These are phyloP conservation scores for Meriones unguiculatus DNA, from an alignment of 2,113 vertebrate genomes.

Conservation along the genomic window DNA sequence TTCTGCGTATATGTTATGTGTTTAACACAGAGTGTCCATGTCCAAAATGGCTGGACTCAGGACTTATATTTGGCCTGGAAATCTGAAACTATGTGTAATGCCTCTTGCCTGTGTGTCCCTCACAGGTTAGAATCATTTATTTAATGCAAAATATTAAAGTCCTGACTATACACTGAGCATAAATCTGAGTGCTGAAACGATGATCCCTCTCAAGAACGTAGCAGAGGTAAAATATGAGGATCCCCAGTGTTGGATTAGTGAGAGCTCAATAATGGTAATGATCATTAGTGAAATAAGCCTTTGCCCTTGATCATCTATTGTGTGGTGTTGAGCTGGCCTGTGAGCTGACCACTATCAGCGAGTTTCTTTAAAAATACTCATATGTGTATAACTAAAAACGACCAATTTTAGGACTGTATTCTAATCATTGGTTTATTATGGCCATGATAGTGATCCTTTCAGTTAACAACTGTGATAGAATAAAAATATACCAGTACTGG, in stretches of 20 bases:
- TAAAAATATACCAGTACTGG: neutral
- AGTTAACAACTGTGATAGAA: neutral
- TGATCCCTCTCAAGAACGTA: neutral
- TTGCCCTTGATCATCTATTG: neutral
- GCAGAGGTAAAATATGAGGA: neutral
- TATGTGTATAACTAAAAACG: neutral
- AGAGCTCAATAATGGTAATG: neutral
- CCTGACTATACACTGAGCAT: neutral
- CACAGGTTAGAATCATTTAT: neutral
- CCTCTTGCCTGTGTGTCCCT: neutral
- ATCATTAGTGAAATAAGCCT: neutral
- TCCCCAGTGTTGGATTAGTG: neutral
- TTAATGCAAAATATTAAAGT: conserved; percentile 35
- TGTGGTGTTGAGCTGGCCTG: neutral
- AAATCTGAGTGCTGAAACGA: neutral
- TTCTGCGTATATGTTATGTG: neutral
- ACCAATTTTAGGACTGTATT: neutral
- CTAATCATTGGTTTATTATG: neutral
- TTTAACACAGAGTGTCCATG: neutral
- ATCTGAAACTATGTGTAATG: neutral
- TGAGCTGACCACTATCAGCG: neutral
- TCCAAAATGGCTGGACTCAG: neutral
- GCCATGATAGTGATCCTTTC: neutral
- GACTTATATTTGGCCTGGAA: neutral
- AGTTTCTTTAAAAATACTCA: neutral